Evolutionary conservation across 2,113 vertebrate genomes (phyloP), one percentile per base, ranked within the genome.

Genomic region (Cryptomyrus ogoouensis): DNA sequence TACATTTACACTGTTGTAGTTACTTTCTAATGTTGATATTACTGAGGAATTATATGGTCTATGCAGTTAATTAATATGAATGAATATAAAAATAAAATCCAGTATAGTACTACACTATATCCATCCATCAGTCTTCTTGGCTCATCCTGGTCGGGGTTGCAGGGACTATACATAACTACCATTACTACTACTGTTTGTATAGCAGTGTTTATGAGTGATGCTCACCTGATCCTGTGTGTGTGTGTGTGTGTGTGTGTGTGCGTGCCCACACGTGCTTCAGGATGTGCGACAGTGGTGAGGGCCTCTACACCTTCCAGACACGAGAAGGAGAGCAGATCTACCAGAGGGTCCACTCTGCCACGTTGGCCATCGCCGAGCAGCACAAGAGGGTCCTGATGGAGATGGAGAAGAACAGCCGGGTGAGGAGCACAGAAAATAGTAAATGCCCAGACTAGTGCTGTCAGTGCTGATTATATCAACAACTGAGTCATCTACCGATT

Each of bases 291-390:
- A 97, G 97, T 0, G 97, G 97, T 0, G 98, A 99, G 94, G 98
- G 98, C 17, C 97, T 99, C 77, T 99, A 98, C 95, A 99, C 98
- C 86, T 99, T 99, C 93, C 98, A 99, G 96, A 99, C 98, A 0
- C 96, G 97, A 93, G 97, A 99, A 19, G 98, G 98, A 0, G 98
- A 99, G 88, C 97, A 98, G 95, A 98, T 99, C 93, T 99, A 99
- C 93, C 97, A 99, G 94, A 96, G 97, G 0, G 98, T 99, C 87
- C 98, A 99, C 95, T 97, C 97, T 0, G 97, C 98, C 83, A 99
- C 98, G 0, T 91, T 99, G 94, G 96, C 97, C 89, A 98, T 99
- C 0, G 98, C 98, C 0, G 98, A 99, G 93, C 98, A 98, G 93
- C 98, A 99, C 95, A 98, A 98, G 94, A 97, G 96, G 58, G 97